phyloP scores from a whole-genome alignment of 2,888 invertebrate species.

The Antheraea yamamai region DNA sequence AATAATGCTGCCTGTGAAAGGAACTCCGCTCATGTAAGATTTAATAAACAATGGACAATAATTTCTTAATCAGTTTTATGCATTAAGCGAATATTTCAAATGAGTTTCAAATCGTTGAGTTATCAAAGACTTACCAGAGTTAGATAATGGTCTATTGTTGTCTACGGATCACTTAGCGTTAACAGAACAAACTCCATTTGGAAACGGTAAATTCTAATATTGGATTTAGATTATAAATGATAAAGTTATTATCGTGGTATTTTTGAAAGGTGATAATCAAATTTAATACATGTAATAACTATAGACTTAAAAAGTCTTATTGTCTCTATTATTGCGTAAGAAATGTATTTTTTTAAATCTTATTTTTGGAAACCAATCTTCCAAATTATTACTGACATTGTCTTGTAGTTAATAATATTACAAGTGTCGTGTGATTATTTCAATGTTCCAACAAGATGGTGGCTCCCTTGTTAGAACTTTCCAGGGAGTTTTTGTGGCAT shows the following conservation, averaged over 20 bases:
- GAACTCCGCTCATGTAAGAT: slow-evolving; percentile 22
- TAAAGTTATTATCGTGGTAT: not conserved
- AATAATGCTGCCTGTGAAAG: not conserved
- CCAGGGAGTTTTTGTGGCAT: too few species aligned
- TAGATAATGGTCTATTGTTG: slow-evolving; percentile 22
- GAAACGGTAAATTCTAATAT: not conserved
- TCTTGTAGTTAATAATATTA: too few species aligned
- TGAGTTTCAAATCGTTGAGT: slow-evolving; percentile 6
- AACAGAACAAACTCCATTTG: slow-evolving; percentile 18
- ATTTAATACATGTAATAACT: not conserved
- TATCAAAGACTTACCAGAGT: slow-evolving; percentile 17
- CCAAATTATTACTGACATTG: too few species aligned
- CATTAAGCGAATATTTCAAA: slow-evolving; percentile 22
- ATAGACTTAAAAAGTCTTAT: not conserved
- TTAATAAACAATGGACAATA: slow-evolving; percentile 26
- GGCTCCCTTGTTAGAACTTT: too few species aligned
- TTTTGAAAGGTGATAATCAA: not conserved
- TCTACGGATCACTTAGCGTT: slow-evolving; percentile 9
- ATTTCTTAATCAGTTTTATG: slow-evolving; percentile 16
- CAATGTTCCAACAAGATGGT: too few species aligned
- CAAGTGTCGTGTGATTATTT: too few species aligned
- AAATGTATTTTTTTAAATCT: too few species aligned
- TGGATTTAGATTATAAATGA: slow-evolving; percentile 7
- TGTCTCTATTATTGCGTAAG: too few species aligned
- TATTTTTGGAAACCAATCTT: too few species aligned